phyloP scores from a whole-genome alignment of 2,888 invertebrate genomes.

The Epinotia brunnichana region DNA sequence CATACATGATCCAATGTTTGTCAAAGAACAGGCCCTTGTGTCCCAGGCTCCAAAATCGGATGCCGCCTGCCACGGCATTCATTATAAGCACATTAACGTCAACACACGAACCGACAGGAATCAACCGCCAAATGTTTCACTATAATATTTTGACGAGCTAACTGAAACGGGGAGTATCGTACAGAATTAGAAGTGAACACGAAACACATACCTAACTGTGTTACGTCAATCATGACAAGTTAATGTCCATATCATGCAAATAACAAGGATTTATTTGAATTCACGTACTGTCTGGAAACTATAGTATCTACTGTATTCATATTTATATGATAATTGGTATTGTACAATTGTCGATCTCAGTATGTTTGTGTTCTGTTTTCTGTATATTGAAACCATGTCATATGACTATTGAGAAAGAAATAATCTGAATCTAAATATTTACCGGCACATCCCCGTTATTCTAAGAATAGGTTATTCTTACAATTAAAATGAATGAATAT shows the following conservation, averaged over 20 bases:
- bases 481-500: too few relatives aligned
- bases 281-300: neutral
- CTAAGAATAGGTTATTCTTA: too few relatives aligned
- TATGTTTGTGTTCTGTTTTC: too few relatives aligned
- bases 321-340: too few relatives aligned
- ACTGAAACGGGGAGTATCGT: slow-evolving; percentile 23
- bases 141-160: slow-evolving; percentile 39
- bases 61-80: slow-evolving; percentile 45
- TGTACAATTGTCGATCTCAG: too few relatives aligned
- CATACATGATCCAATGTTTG: neutral
- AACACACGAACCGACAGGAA: slow-evolving; percentile 46
- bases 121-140: slow-evolving; percentile 32
- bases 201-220: slow-evolving; percentile 21
- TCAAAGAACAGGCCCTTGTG: neutral
- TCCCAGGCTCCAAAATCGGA: slow-evolving; percentile 27
- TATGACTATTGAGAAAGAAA: too few relatives aligned
- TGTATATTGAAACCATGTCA: too few relatives aligned
- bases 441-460: too few relatives aligned
- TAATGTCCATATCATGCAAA: slow-evolving; percentile 17
- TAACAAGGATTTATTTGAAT: slow-evolving; percentile 1
- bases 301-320: neutral
- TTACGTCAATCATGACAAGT: slow-evolving; percentile 29
- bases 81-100: slow-evolving; percentile 56
- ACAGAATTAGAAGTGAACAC: slow-evolving; percentile 33
- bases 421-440: too few relatives aligned